These are phyloP conservation scores for Parapristionchus giblindavisi DNA, from an alignment of 2,888 invertebrate genomes.

Conservation along the genomic window DNA sequence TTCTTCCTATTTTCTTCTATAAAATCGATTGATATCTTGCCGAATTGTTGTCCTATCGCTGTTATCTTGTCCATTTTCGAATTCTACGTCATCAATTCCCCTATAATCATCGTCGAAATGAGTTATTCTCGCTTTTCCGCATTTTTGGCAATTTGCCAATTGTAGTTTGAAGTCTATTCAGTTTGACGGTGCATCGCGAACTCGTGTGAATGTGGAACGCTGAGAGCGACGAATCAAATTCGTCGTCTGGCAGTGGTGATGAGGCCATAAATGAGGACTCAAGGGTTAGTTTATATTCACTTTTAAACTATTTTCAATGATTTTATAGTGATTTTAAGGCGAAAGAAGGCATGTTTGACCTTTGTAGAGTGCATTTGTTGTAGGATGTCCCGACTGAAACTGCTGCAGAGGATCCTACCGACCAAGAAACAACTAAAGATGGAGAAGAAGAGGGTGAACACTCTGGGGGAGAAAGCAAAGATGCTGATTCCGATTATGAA, in stretches of 20 bases:
- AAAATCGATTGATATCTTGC: too few relatives aligned
- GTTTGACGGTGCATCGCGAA: constrained; percentile 18
- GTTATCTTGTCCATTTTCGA: too few relatives aligned
- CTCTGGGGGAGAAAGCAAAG: constrained; percentile 6
- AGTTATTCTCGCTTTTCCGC: background rate
- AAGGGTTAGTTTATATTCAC: too few relatives aligned
- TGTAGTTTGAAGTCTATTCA: constrained; percentile 32
- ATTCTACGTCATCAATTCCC: too few relatives aligned
- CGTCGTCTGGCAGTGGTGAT: constrained; percentile 35
- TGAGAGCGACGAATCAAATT: constrained; percentile 37
- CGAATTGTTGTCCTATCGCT: too few relatives aligned
- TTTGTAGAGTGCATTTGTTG: background rate
- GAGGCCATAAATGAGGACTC: constrained; percentile 31
- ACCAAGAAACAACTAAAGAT: constrained; percentile 17
- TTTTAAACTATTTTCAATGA: background rate
- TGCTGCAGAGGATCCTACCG: constrained; percentile 13
- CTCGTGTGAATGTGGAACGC: constrained; percentile 27
- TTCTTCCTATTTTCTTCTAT: too few relatives aligned
- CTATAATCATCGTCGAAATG: too few relatives aligned
- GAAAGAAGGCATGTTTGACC: background rate
- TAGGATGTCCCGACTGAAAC: constrained; percentile 10
- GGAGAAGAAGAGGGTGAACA: constrained; percentile 28
- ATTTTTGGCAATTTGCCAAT: constrained; percentile 32
- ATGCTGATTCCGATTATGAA: constrained; percentile 37
- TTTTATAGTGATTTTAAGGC: too few relatives aligned